These are phyloP conservation scores for Molossus molossus DNA, from an alignment of 2,797 vertebrate species.

Conservation along the genomic window DNA sequence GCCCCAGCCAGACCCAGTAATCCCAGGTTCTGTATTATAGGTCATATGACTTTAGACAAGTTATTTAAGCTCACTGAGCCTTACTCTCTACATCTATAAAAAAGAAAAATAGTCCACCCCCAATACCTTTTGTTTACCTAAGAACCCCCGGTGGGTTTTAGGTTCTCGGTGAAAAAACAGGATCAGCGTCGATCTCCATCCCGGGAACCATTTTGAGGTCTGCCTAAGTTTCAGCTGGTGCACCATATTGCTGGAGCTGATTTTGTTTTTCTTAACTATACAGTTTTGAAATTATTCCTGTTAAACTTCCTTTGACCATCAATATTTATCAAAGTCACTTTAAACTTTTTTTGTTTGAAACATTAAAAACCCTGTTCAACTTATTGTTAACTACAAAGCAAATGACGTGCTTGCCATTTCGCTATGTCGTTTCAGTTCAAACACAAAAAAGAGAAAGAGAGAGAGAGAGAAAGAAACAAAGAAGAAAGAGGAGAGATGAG, in stretches of 20 bases:
- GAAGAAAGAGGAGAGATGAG: fast-evolving
- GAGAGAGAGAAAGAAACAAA: not conserved
- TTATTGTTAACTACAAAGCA: not conserved
- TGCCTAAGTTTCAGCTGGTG: not conserved
- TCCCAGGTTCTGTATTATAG: not conserved
- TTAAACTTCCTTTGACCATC: conserved; percentile 4
- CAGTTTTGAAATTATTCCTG: not conserved
- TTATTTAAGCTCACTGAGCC: not conserved
- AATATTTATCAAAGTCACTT: not conserved
- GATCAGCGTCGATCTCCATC: not conserved
- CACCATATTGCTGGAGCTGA: not conserved
- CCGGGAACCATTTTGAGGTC: not conserved
- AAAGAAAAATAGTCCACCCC: not conserved
- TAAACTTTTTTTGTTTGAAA: not conserved
- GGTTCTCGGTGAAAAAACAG: not conserved
- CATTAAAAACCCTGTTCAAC: not conserved
- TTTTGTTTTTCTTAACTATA: not conserved
- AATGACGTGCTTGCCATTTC: not conserved
- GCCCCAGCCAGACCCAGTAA: not conserved
- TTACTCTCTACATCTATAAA: conserved; percentile 58
- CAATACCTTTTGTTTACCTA: not conserved
- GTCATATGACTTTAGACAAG: not conserved
- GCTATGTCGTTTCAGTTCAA: not conserved
- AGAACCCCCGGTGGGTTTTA: not conserved
- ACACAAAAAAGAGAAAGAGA: not conserved